These are phyloP conservation scores for Alviniconcha marisindica DNA, from an alignment of 1,140 invertebrate species.

Conservation along the genomic window DNA sequence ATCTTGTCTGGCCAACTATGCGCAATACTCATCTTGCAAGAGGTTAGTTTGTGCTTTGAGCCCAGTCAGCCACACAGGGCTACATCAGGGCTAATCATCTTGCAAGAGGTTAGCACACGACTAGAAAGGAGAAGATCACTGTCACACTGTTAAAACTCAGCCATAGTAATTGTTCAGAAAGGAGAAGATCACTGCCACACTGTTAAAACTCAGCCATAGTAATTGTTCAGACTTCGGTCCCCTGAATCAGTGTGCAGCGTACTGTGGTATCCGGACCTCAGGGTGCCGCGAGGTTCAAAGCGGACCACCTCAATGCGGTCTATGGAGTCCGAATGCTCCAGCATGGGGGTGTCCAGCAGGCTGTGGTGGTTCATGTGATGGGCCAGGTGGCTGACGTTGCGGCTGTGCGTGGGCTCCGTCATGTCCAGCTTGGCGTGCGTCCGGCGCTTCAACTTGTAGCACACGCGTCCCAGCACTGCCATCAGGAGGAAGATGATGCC, in stretches of 20 bases:
- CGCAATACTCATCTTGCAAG: too few species aligned
- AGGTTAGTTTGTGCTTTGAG: too few species aligned
- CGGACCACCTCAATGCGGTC: slow-evolving; percentile 67
- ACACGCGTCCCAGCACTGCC: slow-evolving; percentile 83
- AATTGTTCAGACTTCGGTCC: slow-evolving; percentile 55
- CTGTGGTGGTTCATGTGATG: slow-evolving; percentile 46
- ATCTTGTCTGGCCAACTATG: too few species aligned
- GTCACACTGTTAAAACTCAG: too few species aligned
- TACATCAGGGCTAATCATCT: too few species aligned
- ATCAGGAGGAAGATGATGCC: slow-evolving; percentile 83
- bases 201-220: slow-evolving; percentile 56
- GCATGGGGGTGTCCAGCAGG: slow-evolving; percentile 51
- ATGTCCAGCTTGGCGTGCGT: slow-evolving; percentile 81
- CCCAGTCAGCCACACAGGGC: too few species aligned
- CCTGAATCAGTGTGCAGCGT: slow-evolving; percentile 49
- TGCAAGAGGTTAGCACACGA: too few species aligned
- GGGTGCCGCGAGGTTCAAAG: slow-evolving; percentile 58
- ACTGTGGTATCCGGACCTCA: slow-evolving; percentile 37
- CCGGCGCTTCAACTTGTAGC: slow-evolving; percentile 80
- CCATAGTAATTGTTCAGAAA: slow-evolving; percentile 60
- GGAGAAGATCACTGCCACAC: too few species aligned
- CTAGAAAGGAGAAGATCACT: too few species aligned
- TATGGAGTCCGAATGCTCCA: slow-evolving; percentile 61
- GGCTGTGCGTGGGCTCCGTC: slow-evolving; percentile 80
- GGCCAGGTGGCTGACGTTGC: slow-evolving; percentile 44